phyloP scores from a whole-genome alignment of 2,888 invertebrate species.

The Bhutanitis thaidina region DNA sequence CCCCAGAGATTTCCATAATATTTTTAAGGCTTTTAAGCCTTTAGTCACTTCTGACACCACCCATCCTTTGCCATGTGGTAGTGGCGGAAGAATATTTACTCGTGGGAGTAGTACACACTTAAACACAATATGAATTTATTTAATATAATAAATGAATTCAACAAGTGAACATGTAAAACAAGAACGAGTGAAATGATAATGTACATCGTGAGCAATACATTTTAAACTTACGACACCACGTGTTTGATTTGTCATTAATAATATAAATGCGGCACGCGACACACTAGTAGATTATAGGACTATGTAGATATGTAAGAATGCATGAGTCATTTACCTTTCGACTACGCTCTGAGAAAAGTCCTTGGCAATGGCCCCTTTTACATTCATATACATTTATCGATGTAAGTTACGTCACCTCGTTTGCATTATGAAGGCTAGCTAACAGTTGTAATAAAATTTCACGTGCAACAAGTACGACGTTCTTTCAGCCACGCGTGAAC shows the following conservation, averaged over 20 bases:
- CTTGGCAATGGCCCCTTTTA: slow-evolving; percentile 72
- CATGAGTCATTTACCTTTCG: slow-evolving; percentile 65
- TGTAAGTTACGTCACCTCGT: slow-evolving; percentile 54
- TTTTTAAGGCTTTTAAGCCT: no score
- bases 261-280: not conserved
- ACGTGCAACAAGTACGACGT: slow-evolving; percentile 25
- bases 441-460: slow-evolving; percentile 39
- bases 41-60: no score
- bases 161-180: no score
- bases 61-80: no score
- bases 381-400: slow-evolving; percentile 59
- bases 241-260: not conserved
- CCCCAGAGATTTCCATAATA: no score
- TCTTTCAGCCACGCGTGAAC: slow-evolving; percentile 3
- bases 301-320: slow-evolving; percentile 36
- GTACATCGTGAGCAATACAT: no score
- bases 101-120: no score
- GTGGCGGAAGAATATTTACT: no score
- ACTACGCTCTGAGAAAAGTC: slow-evolving; percentile 54
- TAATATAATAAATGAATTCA: no score
- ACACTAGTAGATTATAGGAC: slow-evolving; percentile 25
- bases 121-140: no score
- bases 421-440: slow-evolving; percentile 52
- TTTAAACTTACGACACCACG: no score
- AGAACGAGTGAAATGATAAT: no score